phyloP scores from a whole-genome alignment of 2,797 vertebrate species.

The Lepus townsendii region DNA sequence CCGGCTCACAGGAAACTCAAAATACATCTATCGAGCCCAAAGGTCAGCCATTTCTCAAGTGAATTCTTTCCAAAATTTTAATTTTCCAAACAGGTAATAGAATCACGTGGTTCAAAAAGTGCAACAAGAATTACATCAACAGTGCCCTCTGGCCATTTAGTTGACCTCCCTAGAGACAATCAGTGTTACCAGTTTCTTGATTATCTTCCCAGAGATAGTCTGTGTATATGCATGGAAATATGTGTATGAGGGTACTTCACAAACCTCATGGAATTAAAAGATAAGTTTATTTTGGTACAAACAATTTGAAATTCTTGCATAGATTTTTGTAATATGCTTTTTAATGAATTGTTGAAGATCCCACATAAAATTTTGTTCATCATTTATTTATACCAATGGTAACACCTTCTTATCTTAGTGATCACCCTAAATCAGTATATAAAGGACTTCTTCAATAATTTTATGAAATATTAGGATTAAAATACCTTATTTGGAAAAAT shows the following conservation, averaged over 20 bases:
- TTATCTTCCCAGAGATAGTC: conserved; percentile 3
- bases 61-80: neutral
- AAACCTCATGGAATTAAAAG: too few species aligned
- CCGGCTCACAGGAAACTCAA: conserved; percentile 94
- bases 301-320: too few species aligned
- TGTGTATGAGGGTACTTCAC: neutral
- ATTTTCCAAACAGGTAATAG: conserved; percentile 33
- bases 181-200: neutral
- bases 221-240: neutral
- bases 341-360: too few species aligned
- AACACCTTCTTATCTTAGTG: conserved; percentile 19
- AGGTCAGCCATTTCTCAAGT: conserved; percentile 87
- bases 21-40: conserved; percentile 94
- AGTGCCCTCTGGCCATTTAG: neutral
- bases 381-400: conserved; percentile 23
- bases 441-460: neutral
- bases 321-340: too few species aligned
- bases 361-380: neutral
- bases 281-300: too few species aligned
- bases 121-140: conserved; percentile 1
- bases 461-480: conserved; percentile 6
- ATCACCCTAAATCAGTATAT: neutral
- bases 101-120: conserved; percentile 40
- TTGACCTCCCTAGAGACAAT: neutral
- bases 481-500: neutral